These are phyloP conservation scores for Himalopsyche anomala DNA, from an alignment of 2,888 invertebrate species.

Conservation along the genomic window DNA sequence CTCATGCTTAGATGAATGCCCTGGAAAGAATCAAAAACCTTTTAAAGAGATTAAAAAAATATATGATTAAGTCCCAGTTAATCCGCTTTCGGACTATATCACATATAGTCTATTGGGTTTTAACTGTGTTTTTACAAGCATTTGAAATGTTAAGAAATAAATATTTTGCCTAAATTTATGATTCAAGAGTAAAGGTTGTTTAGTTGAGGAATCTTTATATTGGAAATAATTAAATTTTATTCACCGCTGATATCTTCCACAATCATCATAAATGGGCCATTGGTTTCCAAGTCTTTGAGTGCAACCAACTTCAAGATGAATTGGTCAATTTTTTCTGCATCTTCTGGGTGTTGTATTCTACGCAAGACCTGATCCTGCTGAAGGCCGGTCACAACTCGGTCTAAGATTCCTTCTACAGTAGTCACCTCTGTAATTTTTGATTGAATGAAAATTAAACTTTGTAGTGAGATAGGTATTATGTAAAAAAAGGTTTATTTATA, in stretches of 20 bases:
- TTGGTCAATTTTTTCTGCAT: conserved; percentile 85
- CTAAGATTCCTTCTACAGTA: conserved; percentile 94
- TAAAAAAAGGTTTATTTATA: too few species aligned
- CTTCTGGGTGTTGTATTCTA: conserved; percentile 82
- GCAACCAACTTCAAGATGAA: conserved; percentile 82
- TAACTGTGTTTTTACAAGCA: too few species aligned
- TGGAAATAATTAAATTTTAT: conserved; percentile 49
- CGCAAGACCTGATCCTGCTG: conserved; percentile 87
- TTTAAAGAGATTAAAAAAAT: too few species aligned
- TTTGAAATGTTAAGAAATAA: too few species aligned
- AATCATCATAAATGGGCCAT: conserved; percentile 83
- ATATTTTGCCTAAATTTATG: too few species aligned
- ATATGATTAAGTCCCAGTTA: too few species aligned
- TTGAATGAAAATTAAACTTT: neutral
- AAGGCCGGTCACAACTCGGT: conserved; percentile 85
- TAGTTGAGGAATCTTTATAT: too few species aligned
- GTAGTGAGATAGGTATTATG: neutral
- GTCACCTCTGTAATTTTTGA: conserved; percentile 84
- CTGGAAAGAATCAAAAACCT: too few species aligned
- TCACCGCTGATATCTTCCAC: conserved; percentile 87
- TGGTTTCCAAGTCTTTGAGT: conserved; percentile 75
- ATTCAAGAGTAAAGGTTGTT: too few species aligned
- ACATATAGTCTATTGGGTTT: too few species aligned
- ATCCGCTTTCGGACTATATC: too few species aligned
- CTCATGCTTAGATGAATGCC: too few species aligned